Conservation (phyloP, 2,797 vertebrate genomes). For the Neostethus bicornis region DNA sequence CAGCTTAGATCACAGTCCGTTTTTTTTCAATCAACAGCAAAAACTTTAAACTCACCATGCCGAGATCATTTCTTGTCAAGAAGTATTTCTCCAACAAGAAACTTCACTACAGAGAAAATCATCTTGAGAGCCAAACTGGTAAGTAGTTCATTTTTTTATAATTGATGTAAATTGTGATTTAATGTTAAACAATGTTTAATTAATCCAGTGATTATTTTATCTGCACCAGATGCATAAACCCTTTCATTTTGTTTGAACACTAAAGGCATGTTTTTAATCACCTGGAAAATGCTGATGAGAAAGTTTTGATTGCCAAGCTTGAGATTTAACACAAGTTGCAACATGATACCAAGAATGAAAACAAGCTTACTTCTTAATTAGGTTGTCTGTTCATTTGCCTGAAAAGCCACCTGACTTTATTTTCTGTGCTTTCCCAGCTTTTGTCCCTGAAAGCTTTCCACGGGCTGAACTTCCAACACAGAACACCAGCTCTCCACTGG, state of each 20-base stretch:
- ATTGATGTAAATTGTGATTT: background rate
- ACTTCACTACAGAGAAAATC: conserved; percentile 87
- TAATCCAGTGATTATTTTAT: too few species aligned
- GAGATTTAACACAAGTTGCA: conserved; percentile 42
- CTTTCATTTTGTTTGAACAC: too few species aligned
- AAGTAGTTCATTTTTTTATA: conserved; percentile 35
- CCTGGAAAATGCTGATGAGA: conserved; percentile 26
- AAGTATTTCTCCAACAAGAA: conserved; percentile 92
- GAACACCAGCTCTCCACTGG: conserved; percentile 79
- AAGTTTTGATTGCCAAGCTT: conserved; percentile 1
- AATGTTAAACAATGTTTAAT: too few species aligned
- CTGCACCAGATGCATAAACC: too few species aligned
- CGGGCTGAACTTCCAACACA: conserved; percentile 83
- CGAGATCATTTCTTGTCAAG: conserved; percentile 95
- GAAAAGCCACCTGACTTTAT: conserved; percentile 43
- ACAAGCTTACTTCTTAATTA: conserved; percentile 59
- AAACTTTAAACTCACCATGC: conserved; percentile 81
- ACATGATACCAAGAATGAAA: conserved; percentile 60
- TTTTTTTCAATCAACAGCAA: background rate
- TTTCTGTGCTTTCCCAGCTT: conserved; percentile 69
- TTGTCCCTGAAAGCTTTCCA: conserved; percentile 82
- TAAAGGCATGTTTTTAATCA: background rate
- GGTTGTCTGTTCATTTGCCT: conserved; percentile 47
- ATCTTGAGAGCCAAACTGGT: conserved; percentile 87
- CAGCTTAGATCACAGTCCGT: background rate